These are phyloP conservation scores for Zeuzera pyrina DNA, from an alignment of 2,888 invertebrate genomes.

Conservation along the genomic window DNA sequence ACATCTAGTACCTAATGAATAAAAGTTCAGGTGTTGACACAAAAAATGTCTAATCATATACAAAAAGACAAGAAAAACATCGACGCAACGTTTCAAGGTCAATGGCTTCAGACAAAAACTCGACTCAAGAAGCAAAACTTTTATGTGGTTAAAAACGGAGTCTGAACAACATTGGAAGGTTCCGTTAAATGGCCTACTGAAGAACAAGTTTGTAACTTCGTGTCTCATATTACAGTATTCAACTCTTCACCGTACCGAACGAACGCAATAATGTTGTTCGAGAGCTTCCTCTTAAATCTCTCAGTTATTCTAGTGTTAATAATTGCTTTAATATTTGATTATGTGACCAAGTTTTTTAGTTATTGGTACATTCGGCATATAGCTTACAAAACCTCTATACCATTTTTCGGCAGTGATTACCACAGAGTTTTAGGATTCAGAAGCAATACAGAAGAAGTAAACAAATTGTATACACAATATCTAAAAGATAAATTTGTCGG, in stretches of 20 bases:
- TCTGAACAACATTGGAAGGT: no score
- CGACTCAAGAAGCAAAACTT: no score
- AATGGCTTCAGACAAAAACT: no score
- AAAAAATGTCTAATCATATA: no score
- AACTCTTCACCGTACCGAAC: conserved; percentile 32
- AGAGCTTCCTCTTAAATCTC: conserved; percentile 56
- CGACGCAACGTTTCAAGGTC: no score
- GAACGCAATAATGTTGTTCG: conserved; percentile 65
- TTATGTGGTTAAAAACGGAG: no score
- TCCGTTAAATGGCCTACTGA: no score
- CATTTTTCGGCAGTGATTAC: conserved; percentile 58
- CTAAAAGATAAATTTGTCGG: conserved; percentile 52
- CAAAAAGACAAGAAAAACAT: no score
- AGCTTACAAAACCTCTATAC: conserved; percentile 46
- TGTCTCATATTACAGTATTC: conserved; percentile 38
- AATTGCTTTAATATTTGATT: conserved; percentile 50
- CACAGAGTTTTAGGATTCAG: conserved; percentile 46
- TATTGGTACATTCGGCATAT: conserved; percentile 64
- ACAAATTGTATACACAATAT: conserved; percentile 37
- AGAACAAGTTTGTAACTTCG: not conserved
- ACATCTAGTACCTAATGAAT: no score
- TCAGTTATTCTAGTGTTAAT: conserved; percentile 38
- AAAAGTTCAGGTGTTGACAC: no score
- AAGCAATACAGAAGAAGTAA: conserved; percentile 49
- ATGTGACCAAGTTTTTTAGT: conserved; percentile 62